Evolutionary conservation across 1,140 invertebrate species (phyloP).

Genomic region (Heliconius himera): DNA sequence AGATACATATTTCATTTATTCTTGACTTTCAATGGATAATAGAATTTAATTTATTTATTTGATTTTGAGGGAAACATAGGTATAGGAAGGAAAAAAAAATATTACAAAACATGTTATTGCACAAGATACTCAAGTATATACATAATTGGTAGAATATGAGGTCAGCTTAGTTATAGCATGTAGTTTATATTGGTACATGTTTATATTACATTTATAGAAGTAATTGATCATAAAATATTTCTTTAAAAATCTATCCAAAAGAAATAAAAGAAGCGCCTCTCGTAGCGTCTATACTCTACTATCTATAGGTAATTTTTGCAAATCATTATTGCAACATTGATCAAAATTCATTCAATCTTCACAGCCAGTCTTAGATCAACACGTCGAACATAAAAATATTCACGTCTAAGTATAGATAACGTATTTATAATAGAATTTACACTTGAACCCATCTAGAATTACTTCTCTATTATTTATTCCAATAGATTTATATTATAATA

Average conservation of each 20-base stretch:
- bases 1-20: neutral
- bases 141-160: too few relatives aligned
- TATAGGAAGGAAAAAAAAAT: too few relatives aligned
- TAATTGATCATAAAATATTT: too few relatives aligned
- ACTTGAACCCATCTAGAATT: neutral
- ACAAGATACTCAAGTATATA: too few relatives aligned
- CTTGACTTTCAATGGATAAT: neutral
- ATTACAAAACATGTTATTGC: too few relatives aligned
- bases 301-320: neutral
- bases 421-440: neutral
- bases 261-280: too few relatives aligned
- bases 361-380: neutral
- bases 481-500: conserved; percentile 5
- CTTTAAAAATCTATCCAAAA: too few relatives aligned
- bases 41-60: neutral
- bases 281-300: too few relatives aligned
- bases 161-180: too few relatives aligned
- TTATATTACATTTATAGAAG: too few relatives aligned
- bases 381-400: neutral
- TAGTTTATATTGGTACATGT: neutral
- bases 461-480: neutral
- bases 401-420: neutral
- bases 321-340: neutral
- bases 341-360: neutral
- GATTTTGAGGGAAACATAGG: too few relatives aligned